Percentiles rank a stretch among this genome's conserved stretches.
Conservation (phyloP, 2,113 vertebrate species). For the Pipra filicauda region DNA sequence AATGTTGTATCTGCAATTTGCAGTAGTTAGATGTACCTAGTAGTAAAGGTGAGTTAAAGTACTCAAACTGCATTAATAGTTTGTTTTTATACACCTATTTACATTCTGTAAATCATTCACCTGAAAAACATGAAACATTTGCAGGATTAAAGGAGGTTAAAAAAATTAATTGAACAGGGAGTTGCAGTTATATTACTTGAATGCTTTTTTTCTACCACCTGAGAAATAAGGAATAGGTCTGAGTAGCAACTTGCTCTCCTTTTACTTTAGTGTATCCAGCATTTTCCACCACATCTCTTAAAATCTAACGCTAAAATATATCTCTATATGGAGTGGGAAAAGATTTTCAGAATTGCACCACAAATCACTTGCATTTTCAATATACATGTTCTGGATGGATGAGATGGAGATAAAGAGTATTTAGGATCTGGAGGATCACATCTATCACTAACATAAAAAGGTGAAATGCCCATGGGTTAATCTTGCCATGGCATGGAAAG, state of each 20-base stretch:
- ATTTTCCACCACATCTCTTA: neutral
- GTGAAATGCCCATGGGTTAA: neutral
- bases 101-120: neutral
- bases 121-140: neutral
- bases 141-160: neutral
- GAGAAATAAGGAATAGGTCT: neutral
- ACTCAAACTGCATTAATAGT: neutral
- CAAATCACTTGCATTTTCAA: neutral
- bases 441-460: neutral
- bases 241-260: neutral
- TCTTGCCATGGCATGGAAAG: neutral
- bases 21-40: neutral
- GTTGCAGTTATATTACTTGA: neutral
- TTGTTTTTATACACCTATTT: neutral
- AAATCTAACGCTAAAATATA: neutral
- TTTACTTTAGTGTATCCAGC: neutral
- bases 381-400: neutral
- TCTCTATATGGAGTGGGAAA: neutral
- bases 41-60: neutral
- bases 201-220: neutral
- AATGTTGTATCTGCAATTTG: neutral
- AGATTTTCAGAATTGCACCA: neutral
- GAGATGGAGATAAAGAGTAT: neutral
- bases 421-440: neutral
- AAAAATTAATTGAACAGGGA: neutral